A percentile compares a stretch with the other conserved stretches of the same genome.
phyloP scores from a whole-genome alignment of 2,113 vertebrate genomes.

The Leucopternis melanops region DNA sequence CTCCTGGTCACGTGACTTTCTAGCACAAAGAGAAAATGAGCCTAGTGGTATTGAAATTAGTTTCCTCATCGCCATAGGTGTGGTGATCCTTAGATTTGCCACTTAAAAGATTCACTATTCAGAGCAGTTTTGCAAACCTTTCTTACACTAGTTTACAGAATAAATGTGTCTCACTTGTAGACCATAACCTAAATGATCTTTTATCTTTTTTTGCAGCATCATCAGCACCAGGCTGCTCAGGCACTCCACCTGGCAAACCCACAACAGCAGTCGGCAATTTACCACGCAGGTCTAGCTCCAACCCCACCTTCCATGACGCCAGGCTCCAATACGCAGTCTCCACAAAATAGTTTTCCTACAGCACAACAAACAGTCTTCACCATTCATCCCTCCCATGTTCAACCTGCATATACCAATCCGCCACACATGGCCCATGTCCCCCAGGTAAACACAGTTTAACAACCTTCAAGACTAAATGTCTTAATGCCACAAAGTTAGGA shows the following conservation, averaged over 20 bases:
- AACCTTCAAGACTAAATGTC: slow-evolving; percentile 59
- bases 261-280: slow-evolving; percentile 92
- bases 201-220: slow-evolving; percentile 72
- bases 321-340: slow-evolving; percentile 94
- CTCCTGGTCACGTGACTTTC: not conserved
- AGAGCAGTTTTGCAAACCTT: not conserved
- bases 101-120: accelerated
- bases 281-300: slow-evolving; percentile 87
- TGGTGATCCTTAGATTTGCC: not conserved
- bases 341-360: slow-evolving; percentile 90
- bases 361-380: slow-evolving; percentile 94
- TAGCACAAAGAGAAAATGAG: not conserved
- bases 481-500: slow-evolving; percentile 38
- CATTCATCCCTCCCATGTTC: slow-evolving; percentile 94
- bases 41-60: not conserved
- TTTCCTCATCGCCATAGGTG: not conserved
- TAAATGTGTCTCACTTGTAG: accelerated
- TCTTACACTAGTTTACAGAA: accelerated
- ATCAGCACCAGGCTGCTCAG: slow-evolving; percentile 90
- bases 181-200: not conserved
- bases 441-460: slow-evolving; percentile 82
- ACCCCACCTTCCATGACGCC: slow-evolving; percentile 96
- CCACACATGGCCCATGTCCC: slow-evolving; percentile 96
- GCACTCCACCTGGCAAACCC: slow-evolving; percentile 92
- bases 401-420: slow-evolving; percentile 91